Evolutionary conservation across 2,113 vertebrate species (phyloP), one percentile per base, ranked within the genome.

Genomic region (Sprattus sprattus): DNA sequence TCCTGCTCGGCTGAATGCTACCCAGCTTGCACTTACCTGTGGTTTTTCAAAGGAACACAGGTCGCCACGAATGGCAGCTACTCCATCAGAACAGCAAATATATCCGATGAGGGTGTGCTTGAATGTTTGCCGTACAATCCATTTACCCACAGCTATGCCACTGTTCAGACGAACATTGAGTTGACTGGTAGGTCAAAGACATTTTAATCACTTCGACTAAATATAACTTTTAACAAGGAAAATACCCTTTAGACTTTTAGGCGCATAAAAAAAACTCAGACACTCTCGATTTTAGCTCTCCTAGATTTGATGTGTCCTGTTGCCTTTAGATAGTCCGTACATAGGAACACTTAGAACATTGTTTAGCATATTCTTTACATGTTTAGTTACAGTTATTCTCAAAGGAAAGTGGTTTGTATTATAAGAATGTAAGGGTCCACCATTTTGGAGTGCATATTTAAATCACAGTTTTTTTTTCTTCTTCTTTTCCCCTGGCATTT

Each of bases 11-110:
- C 85, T 18, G 4, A 54, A 11, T 85, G 85, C 81, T 45, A 81
- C 20, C 85, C 85, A 46, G 25, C 80, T 44, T 90, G 89, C 71
- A 64, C 11, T n/a, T 64, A 85, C 67, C 60, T n/a, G 82, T 90
- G 88, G 89, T 82, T 83, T 20, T 88, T 88, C 64, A 5, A 47
- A 0, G 54, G n/a, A 15, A 6, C 0, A 2, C 25, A 81, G 0
- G 32, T 86, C 3, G 6, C 83, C n/a, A 86, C 28, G 22, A 82
- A 88, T 0, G 39, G 45, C 81, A 54, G 81, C 82, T 45, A 88
- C 6, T 18, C 80, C 15, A 83, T 90, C 45, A 89, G 86, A 13
- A 64, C 86, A 18, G 64, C 6, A n/a, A 82, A 20, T 3, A 45
- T 60, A 80, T 6, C 64, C 5, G 50, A 89, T 44, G 11, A 60